Evolutionary conservation across 2,797 vertebrate genomes (phyloP), one percentile per base, ranked within the genome.

Genomic region (Naso thynnoides): DNA sequence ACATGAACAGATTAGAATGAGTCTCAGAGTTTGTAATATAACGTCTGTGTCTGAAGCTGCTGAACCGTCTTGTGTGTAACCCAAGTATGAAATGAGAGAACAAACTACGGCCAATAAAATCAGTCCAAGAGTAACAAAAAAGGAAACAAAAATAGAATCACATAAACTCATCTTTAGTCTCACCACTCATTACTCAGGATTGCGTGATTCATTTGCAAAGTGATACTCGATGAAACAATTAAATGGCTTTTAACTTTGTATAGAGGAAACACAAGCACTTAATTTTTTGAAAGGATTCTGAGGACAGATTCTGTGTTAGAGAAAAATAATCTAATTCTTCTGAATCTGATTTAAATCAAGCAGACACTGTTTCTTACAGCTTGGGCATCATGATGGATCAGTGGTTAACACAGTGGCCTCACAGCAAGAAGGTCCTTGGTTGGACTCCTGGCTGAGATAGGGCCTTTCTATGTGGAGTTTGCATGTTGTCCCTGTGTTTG

Each of bases 61-160:
- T 58, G 19, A 54, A 44, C 45, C n/a, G 10, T 61, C 58, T 27
- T n/a, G 6, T 7, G 42, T 47, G 31, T 39, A 36, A 69, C 31
- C 24, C 27, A 10, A 31, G 53, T 57, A 66, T 71, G 60, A 81
- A 86, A 78, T 59, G 1, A n/a, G 24, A n/a, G 31, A 59, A 23
- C 19, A 18, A 53, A 65, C 55, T 44, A 48, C 47, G 53, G 64
- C 70, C 77, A 76, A 26, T 44, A 68, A 31, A 93, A 86, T 86
- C 79, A 89, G 87, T 88, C 86, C 15, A 67, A 64, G 31, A 48
- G 83, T 76, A 81, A 73, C 84, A 88, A 82, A 84, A 71, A 68
- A 49, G 18, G 23, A 55, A 73, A 63, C n/a, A 45, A 39, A 79
- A 83, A 73, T 72, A 59, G 83, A 69, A 75, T 61, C 59, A 73